Conservation (phyloP, 2,797 vertebrate genomes). For the Steatocranus sp. region DNA sequence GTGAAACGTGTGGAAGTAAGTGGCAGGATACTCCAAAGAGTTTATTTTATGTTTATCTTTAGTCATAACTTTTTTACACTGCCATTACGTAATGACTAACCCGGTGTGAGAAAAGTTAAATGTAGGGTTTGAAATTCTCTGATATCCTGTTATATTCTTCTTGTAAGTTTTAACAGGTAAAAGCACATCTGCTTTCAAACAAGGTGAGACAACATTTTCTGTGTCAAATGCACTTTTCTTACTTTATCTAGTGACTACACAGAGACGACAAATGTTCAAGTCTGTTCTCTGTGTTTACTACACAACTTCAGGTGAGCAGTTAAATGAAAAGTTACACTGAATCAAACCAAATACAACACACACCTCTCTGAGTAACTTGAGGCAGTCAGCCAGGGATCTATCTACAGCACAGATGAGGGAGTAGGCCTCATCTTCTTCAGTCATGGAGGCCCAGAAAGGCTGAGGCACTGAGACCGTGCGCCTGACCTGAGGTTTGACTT, state of each 20-base stretch:
- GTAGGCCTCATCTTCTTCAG: constrained; percentile 73
- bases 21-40: neutral
- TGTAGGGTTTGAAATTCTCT: neutral
- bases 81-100: neutral
- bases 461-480: constrained; percentile 26
- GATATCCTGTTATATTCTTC: neutral
- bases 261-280: neutral
- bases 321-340: neutral
- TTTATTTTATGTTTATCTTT: neutral
- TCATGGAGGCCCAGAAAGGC: constrained; percentile 71
- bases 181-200: neutral
- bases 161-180: neutral
- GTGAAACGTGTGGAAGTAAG: neutral
- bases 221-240: neutral
- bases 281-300: neutral
- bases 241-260: neutral
- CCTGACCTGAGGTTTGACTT: constrained; percentile 47
- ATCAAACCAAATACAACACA: neutral
- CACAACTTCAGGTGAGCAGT: neutral
- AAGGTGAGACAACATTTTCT: neutral
- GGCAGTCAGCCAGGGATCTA: constrained; percentile 76
- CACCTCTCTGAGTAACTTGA: constrained; percentile 80
- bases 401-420: constrained; percentile 71
- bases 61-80: neutral
- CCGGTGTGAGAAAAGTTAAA: neutral